Conservation (phyloP, 2,888 invertebrate genomes). For the Hypolimnas misippus region DNA sequence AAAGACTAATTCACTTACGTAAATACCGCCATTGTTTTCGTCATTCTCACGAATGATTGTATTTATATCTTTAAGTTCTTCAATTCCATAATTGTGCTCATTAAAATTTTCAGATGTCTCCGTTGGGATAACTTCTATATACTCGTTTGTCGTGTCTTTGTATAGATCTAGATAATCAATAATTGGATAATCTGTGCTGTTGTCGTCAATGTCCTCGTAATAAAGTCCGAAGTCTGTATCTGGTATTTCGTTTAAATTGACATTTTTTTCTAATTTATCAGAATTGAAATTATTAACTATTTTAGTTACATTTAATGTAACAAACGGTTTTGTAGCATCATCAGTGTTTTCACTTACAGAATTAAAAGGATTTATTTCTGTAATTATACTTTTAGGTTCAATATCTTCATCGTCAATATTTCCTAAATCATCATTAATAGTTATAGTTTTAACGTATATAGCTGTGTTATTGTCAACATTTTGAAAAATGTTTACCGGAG, state of each 20-base stretch:
- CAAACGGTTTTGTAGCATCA: background rate
- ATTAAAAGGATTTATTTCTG: background rate
- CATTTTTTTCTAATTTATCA: constrained; percentile 36
- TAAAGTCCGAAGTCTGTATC: constrained; percentile 40
- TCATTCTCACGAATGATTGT: constrained; percentile 19
- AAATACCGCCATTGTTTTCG: constrained; percentile 21
- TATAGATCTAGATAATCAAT: constrained; percentile 71
- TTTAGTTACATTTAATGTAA: constrained; percentile 1
- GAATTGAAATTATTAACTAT: constrained; percentile 8
- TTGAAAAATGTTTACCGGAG: constrained; percentile 43
- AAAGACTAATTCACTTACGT: constrained; percentile 34
- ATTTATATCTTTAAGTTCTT: background rate
- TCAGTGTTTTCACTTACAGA: constrained; percentile 1
- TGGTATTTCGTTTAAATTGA: constrained; percentile 52
- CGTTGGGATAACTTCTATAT: constrained; percentile 52
- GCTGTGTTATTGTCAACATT: constrained; percentile 55
- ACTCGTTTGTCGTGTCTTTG: constrained; percentile 71
- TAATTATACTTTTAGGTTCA: background rate
- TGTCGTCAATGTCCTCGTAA: constrained; percentile 58
- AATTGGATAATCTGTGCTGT: constrained; percentile 67
- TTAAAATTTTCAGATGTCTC: constrained; percentile 28
- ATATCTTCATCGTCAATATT: constrained; percentile 43
- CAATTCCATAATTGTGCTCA: constrained; percentile 2
- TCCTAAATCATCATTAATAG: constrained; percentile 46
- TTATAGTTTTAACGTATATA: constrained; percentile 58